phyloP scores from a whole-genome alignment of 2,888 invertebrate species.

The Lepidochitona cinerea region DNA sequence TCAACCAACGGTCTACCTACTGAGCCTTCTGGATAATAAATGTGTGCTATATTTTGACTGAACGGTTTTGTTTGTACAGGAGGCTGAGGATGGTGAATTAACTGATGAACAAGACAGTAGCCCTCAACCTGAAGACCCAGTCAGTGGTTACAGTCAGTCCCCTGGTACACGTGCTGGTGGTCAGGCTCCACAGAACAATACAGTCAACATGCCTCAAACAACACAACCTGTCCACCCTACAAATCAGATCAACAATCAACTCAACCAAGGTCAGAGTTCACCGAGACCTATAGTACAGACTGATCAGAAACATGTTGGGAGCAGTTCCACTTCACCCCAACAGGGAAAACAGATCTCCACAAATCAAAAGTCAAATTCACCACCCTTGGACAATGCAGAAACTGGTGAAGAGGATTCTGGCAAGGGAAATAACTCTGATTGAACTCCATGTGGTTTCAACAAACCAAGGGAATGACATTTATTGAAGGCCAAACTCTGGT shows the following conservation, averaged over 20 bases:
- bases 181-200: constrained; percentile 51
- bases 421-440: constrained; percentile 8
- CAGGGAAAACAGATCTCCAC: background rate
- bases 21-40: too few relatives aligned
- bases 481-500: too few relatives aligned
- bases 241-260: constrained; percentile 58
- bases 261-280: constrained; percentile 36
- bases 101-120: constrained; percentile 54
- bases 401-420: constrained; percentile 42
- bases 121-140: constrained; percentile 59
- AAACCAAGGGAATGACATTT: too few relatives aligned
- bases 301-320: background rate
- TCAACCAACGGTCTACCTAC: too few relatives aligned
- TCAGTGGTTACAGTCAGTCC: constrained; percentile 45
- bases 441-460: too few relatives aligned
- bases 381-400: constrained; percentile 35
- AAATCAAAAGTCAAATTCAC: background rate
- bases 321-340: background rate
- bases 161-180: background rate
- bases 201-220: constrained; percentile 40
- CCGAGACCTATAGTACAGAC: background rate
- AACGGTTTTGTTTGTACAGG: constrained; percentile 29
- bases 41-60: too few relatives aligned
- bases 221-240: constrained; percentile 31
- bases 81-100: constrained; percentile 50